Percentiles rank a stretch among this genome's conserved stretches.
phyloP scores from a whole-genome alignment of 2,113 vertebrate genomes.

The Suncus etruscus region DNA sequence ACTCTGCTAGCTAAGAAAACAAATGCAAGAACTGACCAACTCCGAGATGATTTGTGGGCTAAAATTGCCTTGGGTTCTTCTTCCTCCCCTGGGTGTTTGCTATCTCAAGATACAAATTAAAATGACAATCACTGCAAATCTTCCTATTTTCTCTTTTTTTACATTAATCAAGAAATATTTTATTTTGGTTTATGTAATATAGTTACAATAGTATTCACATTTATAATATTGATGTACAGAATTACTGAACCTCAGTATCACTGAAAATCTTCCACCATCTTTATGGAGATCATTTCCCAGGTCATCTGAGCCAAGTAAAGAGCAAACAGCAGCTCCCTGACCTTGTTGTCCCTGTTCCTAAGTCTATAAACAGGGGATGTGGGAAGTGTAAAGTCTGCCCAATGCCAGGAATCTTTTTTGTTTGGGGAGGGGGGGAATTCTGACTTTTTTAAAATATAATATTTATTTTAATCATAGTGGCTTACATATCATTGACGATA shows the following conservation, averaged over 20 bases:
- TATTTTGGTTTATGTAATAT: too few species aligned
- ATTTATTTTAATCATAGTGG: too few species aligned
- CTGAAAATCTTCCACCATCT: too few species aligned
- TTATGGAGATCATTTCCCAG: slow-evolving; percentile 57
- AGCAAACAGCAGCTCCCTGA: slow-evolving; percentile 56
- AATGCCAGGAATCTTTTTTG: slow-evolving; percentile 19
- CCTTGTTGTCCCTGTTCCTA: slow-evolving; percentile 71
- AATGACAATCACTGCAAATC: neutral
- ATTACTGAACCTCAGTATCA: too few species aligned
- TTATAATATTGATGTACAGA: too few species aligned
- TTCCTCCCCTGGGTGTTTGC: too few species aligned
- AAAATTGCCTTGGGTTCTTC: fast-evolving
- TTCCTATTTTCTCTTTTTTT: too few species aligned
- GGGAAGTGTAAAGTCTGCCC: slow-evolving; percentile 45
- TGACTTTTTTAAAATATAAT: too few species aligned
- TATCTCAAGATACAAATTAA: neutral
- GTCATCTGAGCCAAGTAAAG: neutral
- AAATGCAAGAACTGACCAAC: neutral
- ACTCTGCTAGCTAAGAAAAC: fast-evolving
- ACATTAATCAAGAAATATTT: neutral
- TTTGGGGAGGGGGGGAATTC: too few species aligned
- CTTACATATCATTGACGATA: too few species aligned
- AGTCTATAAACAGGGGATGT: slow-evolving; percentile 65
- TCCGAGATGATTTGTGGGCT: neutral
- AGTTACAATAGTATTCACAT: too few species aligned